phyloP scores from a whole-genome alignment of 1,140 invertebrate genomes.

The Drosophila funebris region DNA sequence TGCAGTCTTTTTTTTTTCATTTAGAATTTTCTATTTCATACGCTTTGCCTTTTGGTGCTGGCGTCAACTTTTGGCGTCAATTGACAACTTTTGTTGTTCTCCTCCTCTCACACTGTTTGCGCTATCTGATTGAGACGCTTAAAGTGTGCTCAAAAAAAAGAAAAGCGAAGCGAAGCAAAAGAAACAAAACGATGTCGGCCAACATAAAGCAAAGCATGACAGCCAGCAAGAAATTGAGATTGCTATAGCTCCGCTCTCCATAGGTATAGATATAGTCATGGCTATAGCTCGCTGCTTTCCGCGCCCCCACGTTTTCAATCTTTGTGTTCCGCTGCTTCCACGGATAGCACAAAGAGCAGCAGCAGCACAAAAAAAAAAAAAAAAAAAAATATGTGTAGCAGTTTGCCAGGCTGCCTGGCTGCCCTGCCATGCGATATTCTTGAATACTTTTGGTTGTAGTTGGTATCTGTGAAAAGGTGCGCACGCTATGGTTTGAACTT shows the following conservation, averaged over 20 bases:
- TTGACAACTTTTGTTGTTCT: constrained; percentile 74
- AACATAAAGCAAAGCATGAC: constrained; percentile 44
- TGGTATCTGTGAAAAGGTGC: constrained; percentile 14
- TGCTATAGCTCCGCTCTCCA: constrained; percentile 29
- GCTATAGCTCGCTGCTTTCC: constrained; percentile 18
- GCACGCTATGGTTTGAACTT: constrained; percentile 34
- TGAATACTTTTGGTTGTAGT: constrained; percentile 1
- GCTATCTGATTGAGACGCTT: constrained; percentile 77
- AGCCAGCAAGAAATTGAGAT: constrained; percentile 63
- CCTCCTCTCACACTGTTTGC: constrained; percentile 32
- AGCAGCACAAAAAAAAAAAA: background rate
- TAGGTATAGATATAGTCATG: constrained; percentile 21
- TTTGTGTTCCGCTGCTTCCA: constrained; percentile 9
- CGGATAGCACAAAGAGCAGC: constrained; percentile 12
- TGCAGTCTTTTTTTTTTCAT: background rate
- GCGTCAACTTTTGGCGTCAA: constrained; percentile 77
- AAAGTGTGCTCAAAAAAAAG: constrained; percentile 54
- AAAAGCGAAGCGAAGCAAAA: constrained; percentile 17
- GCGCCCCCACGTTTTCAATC: background rate
- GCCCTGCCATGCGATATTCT: constrained; percentile 39
- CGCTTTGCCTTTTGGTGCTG: constrained; percentile 50
- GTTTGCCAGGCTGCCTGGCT: too few species aligned
- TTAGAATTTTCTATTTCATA: constrained; percentile 40
- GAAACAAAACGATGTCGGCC: constrained; percentile 22
- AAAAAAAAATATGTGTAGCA: background rate